Evolutionary conservation across 2,888 invertebrate genomes (phyloP), one percentile per base, ranked within the genome.

Genomic region (Drosophila leonis): DNA sequence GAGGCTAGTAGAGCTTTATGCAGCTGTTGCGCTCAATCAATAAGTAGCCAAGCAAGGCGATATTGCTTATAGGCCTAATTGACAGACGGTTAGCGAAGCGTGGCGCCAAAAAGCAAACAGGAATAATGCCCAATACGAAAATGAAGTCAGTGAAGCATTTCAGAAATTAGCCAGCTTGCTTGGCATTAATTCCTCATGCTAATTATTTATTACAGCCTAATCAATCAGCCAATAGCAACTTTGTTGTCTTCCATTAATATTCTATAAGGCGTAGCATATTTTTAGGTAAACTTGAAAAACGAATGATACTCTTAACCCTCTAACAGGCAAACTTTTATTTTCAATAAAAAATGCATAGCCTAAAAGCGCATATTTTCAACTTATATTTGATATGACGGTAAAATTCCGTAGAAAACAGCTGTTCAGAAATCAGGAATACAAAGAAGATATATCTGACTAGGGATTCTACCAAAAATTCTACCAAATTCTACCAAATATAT

Each of bases 201-300:
- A 72, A 83, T 82, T 79, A 80, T 72, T 69, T 72, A 66, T 66
- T 67, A 18, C 67, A 42, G 46, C 62, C 62, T 51, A 42, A 31
- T 54, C 46, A 78, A 57, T 64, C 52, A 73, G 56, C 67, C 46
- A 39, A 41, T 55, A 33, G 33, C 33, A 60, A 48, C 27, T 55
- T 56, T 29, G 12, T 39, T 42, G 20, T 6, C 20, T 9, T 18
- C 48, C 55, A 55, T 55, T 55, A 52, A 27, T 59, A 52, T 12
- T 57, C 10, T 2, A 42, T 52, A 33, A 29, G 24, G 29, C 15
- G 10, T 46, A 46, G 48, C 27, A 66, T 51, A 42, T 20, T n/a
- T 54, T 59, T 15, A 12, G 27, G 24, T n/a, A 9, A 5, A 29
- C 10, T 10, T 33, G 33, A 31, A 31, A 31, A 31, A 31, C 29